A percentile compares a stretch with the other conserved stretches of the same genome.
Conservation (phyloP, 2,113 vertebrate species). For the Urocolius indicus region DNA sequence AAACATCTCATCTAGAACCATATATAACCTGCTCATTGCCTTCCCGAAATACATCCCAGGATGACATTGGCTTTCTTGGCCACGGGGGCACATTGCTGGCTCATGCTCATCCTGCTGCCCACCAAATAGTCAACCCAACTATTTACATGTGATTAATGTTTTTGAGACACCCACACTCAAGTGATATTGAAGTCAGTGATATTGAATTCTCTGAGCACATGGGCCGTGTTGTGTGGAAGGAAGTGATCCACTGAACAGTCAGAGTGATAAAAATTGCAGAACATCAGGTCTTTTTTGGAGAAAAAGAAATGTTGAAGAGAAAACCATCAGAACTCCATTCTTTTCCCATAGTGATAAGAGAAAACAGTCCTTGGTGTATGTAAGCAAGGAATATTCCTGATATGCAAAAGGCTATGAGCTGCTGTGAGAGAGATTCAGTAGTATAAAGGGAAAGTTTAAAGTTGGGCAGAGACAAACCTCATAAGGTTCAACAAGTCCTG, state of each 20-base stretch:
- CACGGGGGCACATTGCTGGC: too few species aligned
- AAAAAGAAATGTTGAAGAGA: neutral
- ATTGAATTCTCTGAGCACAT: neutral
- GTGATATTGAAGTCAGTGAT: neutral
- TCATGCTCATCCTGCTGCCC: too few species aligned
- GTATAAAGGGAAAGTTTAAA: neutral
- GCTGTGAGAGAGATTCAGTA: neutral
- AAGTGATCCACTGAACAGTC: neutral
- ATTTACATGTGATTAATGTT: neutral
- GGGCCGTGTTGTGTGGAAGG: neutral
- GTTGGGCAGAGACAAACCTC: too few species aligned
- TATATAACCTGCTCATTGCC: neutral
- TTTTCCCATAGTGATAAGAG: conserved; percentile 29
- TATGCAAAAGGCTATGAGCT: neutral
- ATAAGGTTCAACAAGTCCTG: too few species aligned
- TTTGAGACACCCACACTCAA: neutral
- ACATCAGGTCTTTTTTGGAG: neutral
- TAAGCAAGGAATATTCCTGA: neutral
- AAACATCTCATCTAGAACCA: neutral
- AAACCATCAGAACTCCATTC: neutral
- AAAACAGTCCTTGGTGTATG: conserved; percentile 8
- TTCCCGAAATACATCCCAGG: neutral
- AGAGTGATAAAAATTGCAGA: neutral
- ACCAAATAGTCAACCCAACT: neutral
- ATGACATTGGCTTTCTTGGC: too few species aligned